phyloP scores from a whole-genome alignment of 2,113 vertebrate genomes.

The Nannobrachium achirus region DNA sequence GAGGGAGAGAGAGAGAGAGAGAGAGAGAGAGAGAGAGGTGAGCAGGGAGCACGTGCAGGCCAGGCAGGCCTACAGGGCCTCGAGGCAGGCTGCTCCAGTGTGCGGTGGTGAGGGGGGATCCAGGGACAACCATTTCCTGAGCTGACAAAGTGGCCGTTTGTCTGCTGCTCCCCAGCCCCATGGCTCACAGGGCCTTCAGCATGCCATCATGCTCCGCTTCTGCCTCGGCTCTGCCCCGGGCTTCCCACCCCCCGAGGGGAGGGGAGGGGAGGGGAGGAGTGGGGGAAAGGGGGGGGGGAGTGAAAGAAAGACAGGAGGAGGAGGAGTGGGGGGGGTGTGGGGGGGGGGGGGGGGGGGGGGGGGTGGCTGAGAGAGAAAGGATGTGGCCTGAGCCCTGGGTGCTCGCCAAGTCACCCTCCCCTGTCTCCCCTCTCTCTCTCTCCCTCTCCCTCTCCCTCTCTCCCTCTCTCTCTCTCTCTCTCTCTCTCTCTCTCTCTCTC shows the following conservation, averaged over 20 bases:
- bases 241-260: constrained; percentile 66
- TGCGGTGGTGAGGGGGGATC: constrained; percentile 77
- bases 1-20: not conserved
- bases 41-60: constrained; percentile 51
- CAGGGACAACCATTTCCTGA: constrained; percentile 81
- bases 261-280: constrained; percentile 38
- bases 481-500: constrained; percentile 46
- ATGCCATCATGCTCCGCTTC: constrained; percentile 74
- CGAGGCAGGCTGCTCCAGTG: constrained; percentile 65
- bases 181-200: constrained; percentile 69
- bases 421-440: constrained; percentile 60
- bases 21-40: constrained; percentile 15
- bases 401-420: constrained; percentile 78
- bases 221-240: constrained; percentile 63
- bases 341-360: constrained; percentile 49
- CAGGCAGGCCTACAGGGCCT: constrained; percentile 57
- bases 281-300: not conserved
- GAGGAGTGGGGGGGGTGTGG: constrained; percentile 5
- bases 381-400: constrained; percentile 81
- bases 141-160: constrained; percentile 79
- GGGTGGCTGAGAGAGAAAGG: constrained; percentile 72
- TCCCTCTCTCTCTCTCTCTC: constrained; percentile 60
- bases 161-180: constrained; percentile 68
- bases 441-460: constrained; percentile 50
- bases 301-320: constrained; percentile 46